These are phyloP conservation scores for Pteruthius melanotis DNA, from an alignment of 2,113 vertebrate species.

Conservation along the genomic window DNA sequence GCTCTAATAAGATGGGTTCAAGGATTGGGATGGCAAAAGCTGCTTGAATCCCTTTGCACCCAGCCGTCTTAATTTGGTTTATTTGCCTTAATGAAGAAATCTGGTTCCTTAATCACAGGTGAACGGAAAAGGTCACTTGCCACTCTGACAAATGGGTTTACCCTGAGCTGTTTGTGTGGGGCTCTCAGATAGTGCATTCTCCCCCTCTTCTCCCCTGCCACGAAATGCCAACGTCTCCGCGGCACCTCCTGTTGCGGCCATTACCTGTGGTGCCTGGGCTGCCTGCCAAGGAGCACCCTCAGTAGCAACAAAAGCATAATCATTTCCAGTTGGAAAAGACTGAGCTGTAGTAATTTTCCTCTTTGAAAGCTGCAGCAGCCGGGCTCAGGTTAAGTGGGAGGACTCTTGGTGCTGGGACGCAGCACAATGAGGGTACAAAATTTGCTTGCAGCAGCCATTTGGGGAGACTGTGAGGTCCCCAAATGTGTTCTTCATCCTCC, in stretches of 20 bases:
- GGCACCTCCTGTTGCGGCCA: background rate
- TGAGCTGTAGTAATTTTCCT: slow-evolving; percentile 32
- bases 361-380: background rate
- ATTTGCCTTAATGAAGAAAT: slow-evolving; percentile 55
- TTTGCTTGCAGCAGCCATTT: background rate
- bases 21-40: slow-evolving; percentile 46
- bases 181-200: background rate
- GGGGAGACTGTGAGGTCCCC: background rate
- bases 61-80: slow-evolving; percentile 42
- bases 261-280: slow-evolving; percentile 64
- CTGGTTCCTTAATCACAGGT: slow-evolving; percentile 50
- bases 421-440: accelerated
- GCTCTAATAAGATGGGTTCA: slow-evolving; percentile 62
- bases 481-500: background rate
- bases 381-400: background rate
- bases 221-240: background rate
- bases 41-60: slow-evolving; percentile 25
- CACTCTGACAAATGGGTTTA: slow-evolving; percentile 37
- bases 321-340: slow-evolving; percentile 51
- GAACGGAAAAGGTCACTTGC: slow-evolving; percentile 24
- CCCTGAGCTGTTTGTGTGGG: background rate
- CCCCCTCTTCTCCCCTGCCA: background rate
- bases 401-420: background rate
- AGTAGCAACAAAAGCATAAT: slow-evolving; percentile 63
- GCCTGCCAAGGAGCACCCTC: slow-evolving; percentile 62